Percentiles rank a stretch among this genome's conserved stretches.
Evolutionary conservation across 2,888 invertebrate species (phyloP).

Genomic region (Didymodactylos carnosus): DNA sequence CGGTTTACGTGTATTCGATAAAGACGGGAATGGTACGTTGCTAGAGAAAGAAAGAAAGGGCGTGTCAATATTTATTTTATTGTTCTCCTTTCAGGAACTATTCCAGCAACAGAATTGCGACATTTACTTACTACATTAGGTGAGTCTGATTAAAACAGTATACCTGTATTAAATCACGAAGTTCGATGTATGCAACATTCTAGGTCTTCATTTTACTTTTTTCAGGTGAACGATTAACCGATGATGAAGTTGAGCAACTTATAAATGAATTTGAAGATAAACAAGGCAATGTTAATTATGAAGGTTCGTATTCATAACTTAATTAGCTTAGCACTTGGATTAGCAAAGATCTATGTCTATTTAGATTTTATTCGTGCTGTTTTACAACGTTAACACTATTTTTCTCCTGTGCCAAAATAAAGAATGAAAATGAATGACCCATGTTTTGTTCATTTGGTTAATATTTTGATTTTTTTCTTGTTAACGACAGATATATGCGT

Average conservation of each 20-base stretch:
- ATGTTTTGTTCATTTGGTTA: neutral
- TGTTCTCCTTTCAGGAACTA: too few relatives aligned
- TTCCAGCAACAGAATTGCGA: slow-evolving; percentile 85
- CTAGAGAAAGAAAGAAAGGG: too few relatives aligned
- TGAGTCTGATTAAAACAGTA: neutral
- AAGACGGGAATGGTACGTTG: slow-evolving; percentile 70
- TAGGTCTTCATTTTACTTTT: neutral
- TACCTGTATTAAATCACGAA: too few relatives aligned
- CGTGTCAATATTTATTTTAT: too few relatives aligned
- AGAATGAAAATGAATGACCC: neutral
- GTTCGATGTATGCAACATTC: neutral
- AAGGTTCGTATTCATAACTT: too few relatives aligned
- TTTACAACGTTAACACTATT: neutral
- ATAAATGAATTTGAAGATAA: slow-evolving; percentile 89
- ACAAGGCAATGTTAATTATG: slow-evolving; percentile 95
- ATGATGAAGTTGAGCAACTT: slow-evolving; percentile 79
- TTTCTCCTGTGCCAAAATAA: too few relatives aligned
- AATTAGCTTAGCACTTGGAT: too few relatives aligned
- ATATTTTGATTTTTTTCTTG: too few relatives aligned
- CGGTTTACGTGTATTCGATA: slow-evolving; percentile 85
- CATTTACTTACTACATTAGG: slow-evolving; percentile 76
- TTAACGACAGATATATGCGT: too few relatives aligned
- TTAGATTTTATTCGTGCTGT: neutral
- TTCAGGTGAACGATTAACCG: slow-evolving; percentile 75
- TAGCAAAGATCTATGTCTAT: too few relatives aligned